These are phyloP conservation scores for Cataglyphis albicans DNA, from an alignment of 2,888 invertebrate species.

Conservation along the genomic window DNA sequence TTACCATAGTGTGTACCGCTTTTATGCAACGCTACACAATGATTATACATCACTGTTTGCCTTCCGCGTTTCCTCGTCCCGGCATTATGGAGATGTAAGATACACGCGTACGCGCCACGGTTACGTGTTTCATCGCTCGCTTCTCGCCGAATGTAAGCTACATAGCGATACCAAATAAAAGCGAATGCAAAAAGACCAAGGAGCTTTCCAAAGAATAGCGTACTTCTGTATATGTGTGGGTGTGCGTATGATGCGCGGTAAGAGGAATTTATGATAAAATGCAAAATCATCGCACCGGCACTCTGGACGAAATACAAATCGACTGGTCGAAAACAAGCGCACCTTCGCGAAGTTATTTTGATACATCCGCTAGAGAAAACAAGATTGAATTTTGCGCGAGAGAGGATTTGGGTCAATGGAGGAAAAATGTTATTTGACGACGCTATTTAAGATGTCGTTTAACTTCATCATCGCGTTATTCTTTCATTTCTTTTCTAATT, in stretches of 20 bases:
- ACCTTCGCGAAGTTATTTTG: background rate
- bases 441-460: background rate
- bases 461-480: background rate
- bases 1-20: background rate
- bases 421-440: background rate
- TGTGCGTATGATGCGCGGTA: background rate
- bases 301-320: constrained; percentile 37
- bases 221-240: background rate
- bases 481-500: background rate
- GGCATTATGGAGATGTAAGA: constrained; percentile 26
- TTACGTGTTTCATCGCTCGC: constrained; percentile 47
- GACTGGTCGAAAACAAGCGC: constrained; percentile 38
- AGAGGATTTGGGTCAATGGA: background rate
- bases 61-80: constrained; percentile 13
- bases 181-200: constrained; percentile 32
- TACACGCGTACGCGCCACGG: constrained; percentile 28
- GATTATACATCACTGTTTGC: background rate
- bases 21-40: background rate
- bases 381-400: background rate
- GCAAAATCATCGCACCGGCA: constrained; percentile 33
- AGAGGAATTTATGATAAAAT: constrained; percentile 44
- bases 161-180: constrained; percentile 32
- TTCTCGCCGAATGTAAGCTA: constrained; percentile 37
- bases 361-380: background rate
- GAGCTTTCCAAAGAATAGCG: constrained; percentile 29